Base-by-base conservation (phyloP, 2,113 vertebrate species). In the Gobiocypris rarus region DNA sequence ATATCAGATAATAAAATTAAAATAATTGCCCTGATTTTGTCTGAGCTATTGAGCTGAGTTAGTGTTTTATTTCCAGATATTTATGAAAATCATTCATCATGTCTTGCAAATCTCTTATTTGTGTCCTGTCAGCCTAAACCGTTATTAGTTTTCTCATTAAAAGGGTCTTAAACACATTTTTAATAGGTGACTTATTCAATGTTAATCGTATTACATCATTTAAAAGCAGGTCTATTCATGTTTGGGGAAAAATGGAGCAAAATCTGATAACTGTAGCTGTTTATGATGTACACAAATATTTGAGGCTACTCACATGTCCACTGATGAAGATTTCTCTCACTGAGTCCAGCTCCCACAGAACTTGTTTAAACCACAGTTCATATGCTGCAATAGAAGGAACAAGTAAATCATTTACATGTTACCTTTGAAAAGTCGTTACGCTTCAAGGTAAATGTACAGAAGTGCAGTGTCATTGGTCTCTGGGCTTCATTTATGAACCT, bases 361-460 rank as follows among this genome's bases (percentile, higher is more conserved):
- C 97, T 91, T 99, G 97, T 89, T 99, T 99, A 92, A 99, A 99
- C 97, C 98, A 99, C 75, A 99, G 95, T 88, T 99, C 97, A 88
- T 98, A 99, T 73, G 95, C 98, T 97, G 88, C 14, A 90, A 90
- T 31, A 41, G 48, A 88, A 69, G 50, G 88, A 38, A 38, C 6
- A 6, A 17, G 80, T 54, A 70, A 65, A 82, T 61, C 56, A 58
- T 67, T 52, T 13, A 38, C 31, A 63, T 17, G 3, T 63, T 70
- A 28, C 48, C 31, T 4, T 28, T 65, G 19, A 41, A 38, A 54
- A 65, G 38, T 65, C 9, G 6, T 59, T 74, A 48, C 5, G 43
- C 34, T 73, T 24, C 43, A 10, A 28, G 45, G 43, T 45, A 50
- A 79, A 61, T 31, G 24, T 15, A 28, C 71, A 28, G 6, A 50